Percentiles rank a stretch among this genome's conserved stretches.
phyloP scores from a whole-genome alignment of 1,140 invertebrate species.

The Nixonia krombeini region DNA sequence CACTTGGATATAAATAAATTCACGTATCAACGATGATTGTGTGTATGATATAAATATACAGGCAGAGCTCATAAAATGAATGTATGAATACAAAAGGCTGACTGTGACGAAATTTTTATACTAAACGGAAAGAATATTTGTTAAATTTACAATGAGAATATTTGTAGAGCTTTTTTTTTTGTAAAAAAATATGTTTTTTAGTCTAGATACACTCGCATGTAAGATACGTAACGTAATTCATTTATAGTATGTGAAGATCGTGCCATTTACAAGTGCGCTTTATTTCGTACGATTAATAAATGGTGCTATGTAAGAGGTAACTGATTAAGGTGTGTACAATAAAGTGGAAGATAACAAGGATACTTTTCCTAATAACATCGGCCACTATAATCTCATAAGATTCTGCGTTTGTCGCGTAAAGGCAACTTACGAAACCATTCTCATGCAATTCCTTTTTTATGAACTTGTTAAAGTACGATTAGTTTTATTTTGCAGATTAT shows the following conservation, averaged over 20 bases:
- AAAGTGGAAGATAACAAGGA: neutral
- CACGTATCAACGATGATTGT: neutral
- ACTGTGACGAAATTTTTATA: slow-evolving; percentile 24
- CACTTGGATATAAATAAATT: neutral
- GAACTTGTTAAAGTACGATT: neutral
- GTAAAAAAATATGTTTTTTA: slow-evolving; percentile 9
- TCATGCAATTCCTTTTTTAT: neutral
- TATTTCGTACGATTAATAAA: slow-evolving; percentile 22
- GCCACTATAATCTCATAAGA: neutral
- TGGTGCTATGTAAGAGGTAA: slow-evolving; percentile 29
- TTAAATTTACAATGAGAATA: slow-evolving; percentile 8
- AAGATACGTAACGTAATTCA: neutral
- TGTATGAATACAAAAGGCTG: slow-evolving; percentile 19
- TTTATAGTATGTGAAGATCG: neutral
- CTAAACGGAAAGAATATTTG: neutral
- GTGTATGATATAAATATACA: neutral
- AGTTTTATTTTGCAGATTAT: neutral
- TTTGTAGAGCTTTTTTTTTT: slow-evolving; percentile 9
- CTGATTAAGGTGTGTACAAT: neutral
- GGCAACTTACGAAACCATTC: neutral
- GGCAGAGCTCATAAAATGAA: slow-evolving; percentile 10
- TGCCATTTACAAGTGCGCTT: slow-evolving; percentile 14
- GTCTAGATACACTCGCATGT: neutral
- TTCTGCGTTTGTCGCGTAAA: neutral
- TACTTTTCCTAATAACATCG: slow-evolving; percentile 10